Conservation (phyloP, 2,888 invertebrate genomes). For the Craniophora ligustri region DNA sequence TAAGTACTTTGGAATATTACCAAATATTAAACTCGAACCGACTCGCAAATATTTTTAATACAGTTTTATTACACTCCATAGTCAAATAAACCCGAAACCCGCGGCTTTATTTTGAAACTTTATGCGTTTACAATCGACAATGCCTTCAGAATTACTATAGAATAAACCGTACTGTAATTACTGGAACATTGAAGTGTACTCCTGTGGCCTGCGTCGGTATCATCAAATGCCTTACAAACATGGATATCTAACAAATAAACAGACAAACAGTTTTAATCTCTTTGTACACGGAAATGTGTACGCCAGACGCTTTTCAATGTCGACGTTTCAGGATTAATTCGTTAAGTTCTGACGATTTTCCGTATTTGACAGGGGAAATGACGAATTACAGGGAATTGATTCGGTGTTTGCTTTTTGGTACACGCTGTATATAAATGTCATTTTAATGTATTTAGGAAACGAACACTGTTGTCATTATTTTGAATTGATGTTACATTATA, state of each 20-base stretch:
- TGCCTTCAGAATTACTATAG: conserved; percentile 19
- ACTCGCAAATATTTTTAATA: conserved; percentile 11
- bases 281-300: conserved; percentile 58
- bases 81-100: conserved; percentile 19
- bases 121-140: conserved; percentile 22
- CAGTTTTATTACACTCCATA: conserved; percentile 17
- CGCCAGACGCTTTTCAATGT: conserved; percentile 31
- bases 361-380: conserved; percentile 31
- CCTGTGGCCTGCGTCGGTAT: conserved; percentile 39
- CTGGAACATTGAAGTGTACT: conserved; percentile 30
- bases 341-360: conserved; percentile 39
- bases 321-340: conserved; percentile 37
- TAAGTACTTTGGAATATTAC: neutral
- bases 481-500: no score
- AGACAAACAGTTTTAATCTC: conserved; percentile 68
- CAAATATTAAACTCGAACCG: conserved; percentile 14
- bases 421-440: neutral
- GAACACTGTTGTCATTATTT: no score
- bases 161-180: conserved; percentile 35
- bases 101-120: conserved; percentile 30
- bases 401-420: conserved; percentile 4
- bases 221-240: conserved; percentile 67
- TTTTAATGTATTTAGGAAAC: neutral
- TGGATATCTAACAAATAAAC: conserved; percentile 62
- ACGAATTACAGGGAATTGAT: conserved; percentile 25